Conservation (phyloP, 2,888 invertebrate species). For the Iselma pallidipennis region DNA sequence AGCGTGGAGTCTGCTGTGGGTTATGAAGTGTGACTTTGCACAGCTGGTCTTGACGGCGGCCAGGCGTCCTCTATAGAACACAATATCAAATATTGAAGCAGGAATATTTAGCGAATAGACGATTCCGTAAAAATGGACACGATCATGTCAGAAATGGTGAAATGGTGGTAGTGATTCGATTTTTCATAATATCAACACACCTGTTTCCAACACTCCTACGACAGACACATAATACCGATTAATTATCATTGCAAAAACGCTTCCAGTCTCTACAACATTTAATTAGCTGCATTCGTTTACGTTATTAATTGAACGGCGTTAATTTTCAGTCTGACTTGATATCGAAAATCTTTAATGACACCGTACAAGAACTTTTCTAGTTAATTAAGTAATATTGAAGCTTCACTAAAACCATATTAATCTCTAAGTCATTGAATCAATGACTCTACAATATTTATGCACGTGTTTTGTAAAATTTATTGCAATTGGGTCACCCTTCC, state of each 20-base stretch:
- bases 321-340: background rate
- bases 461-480: too few relatives aligned
- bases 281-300: conserved; percentile 4
- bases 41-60: conserved; percentile 54
- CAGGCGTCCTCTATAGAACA: conserved; percentile 21
- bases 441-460: too few relatives aligned
- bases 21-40: conserved; percentile 56
- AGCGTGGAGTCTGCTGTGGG: conserved; percentile 39
- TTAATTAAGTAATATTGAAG: background rate
- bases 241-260: conserved; percentile 3
- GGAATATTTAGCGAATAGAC: conserved; percentile 37
- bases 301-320: background rate
- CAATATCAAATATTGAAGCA: conserved; percentile 55
- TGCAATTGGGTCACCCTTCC: too few relatives aligned
- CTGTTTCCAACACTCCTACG: background rate
- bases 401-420: too few relatives aligned
- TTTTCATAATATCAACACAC: background rate
- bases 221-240: conserved; percentile 3
- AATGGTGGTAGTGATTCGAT: background rate
- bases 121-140: conserved; percentile 8
- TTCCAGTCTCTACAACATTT: background rate
- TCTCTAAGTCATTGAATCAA: too few relatives aligned
- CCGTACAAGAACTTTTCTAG: background rate
- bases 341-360: background rate
- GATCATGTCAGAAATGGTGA: background rate